These are phyloP conservation scores for Eretmocerus hayati DNA, from an alignment of 2,888 invertebrate genomes.

Conservation along the genomic window DNA sequence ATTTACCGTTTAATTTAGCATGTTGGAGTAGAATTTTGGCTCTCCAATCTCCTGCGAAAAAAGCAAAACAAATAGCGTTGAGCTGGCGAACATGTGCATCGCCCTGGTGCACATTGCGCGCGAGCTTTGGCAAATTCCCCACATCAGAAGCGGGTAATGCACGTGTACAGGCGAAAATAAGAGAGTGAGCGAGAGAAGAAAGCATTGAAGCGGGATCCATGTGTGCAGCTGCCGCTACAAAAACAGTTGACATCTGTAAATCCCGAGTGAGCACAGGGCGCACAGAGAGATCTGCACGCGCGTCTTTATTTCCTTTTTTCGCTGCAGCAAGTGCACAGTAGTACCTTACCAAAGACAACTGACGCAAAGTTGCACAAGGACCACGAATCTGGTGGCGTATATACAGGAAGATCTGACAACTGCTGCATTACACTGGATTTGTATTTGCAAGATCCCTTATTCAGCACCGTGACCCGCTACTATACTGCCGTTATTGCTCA, in stretches of 20 bases:
- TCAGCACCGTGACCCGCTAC: slow-evolving; percentile 11
- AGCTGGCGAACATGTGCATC: too few species aligned
- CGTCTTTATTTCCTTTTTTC: slow-evolving; percentile 20
- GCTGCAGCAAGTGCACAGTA: slow-evolving; percentile 10
- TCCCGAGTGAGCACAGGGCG: slow-evolving; percentile 23
- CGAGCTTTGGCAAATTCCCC: too few species aligned
- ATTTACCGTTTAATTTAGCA: too few species aligned
- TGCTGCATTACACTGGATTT: neutral
- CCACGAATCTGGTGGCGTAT: neutral
- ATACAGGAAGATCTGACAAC: neutral
- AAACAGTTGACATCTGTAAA: slow-evolving; percentile 42
- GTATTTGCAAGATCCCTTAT: slow-evolving; percentile 21
- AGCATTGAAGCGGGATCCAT: slow-evolving; percentile 24
- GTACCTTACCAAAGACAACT: too few species aligned
- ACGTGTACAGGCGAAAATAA: too few species aligned
- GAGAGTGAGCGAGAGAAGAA: slow-evolving; percentile 7
- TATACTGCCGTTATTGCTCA: slow-evolving; percentile 11
- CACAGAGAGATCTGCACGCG: too few species aligned
- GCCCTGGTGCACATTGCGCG: too few species aligned
- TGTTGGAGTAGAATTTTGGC: too few species aligned
- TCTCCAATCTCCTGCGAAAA: too few species aligned
- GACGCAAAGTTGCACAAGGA: neutral
- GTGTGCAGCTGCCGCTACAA: slow-evolving; percentile 38
- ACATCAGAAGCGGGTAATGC: too few species aligned
- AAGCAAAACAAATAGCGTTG: too few species aligned